Conservation (phyloP, 2,888 invertebrate genomes). For the Anoplius nigerrimus region DNA sequence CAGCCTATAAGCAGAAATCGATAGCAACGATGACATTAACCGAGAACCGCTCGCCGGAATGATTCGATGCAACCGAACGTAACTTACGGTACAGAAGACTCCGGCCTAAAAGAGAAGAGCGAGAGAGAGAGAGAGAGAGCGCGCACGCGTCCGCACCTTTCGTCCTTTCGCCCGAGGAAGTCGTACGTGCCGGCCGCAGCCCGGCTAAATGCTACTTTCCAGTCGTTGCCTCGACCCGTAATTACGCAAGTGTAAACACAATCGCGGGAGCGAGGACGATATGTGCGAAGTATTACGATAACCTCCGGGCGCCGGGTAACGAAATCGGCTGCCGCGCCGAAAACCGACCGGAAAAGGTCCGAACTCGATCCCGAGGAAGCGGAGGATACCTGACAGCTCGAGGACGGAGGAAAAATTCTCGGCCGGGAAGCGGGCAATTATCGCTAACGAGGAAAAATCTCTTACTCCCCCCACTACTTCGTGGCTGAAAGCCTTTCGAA, state of each 20-base stretch:
- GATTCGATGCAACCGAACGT: too few relatives aligned
- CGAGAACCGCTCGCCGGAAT: too few relatives aligned
- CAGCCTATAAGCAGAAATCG: too few relatives aligned
- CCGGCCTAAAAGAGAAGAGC: too few relatives aligned
- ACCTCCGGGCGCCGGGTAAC: conserved; percentile 23
- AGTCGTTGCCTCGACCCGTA: conserved; percentile 63
- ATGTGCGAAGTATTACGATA: conserved; percentile 26
- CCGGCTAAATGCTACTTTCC: conserved; percentile 59
- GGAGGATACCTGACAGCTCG: not conserved
- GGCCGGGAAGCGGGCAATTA: not conserved
- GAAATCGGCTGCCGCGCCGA: conserved; percentile 10
- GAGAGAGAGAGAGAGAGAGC: too few relatives aligned
- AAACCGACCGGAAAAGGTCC: not conserved
- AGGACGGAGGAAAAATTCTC: not conserved
- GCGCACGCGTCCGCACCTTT: conserved; percentile 16
- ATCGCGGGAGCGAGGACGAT: conserved; percentile 34
- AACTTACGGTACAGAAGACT: too few relatives aligned
- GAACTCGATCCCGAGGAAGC: too few relatives aligned
- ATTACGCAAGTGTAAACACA: conserved; percentile 64
- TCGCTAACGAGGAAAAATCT: not conserved
- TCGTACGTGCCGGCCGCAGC: conserved; percentile 36
- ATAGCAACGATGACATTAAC: too few relatives aligned
- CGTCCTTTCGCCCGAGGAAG: conserved; percentile 45
- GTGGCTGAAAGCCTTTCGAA: too few relatives aligned
- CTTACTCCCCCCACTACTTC: too few relatives aligned